Conservation (phyloP, 2,113 vertebrate species). For the Actenoides lindsayi region DNA sequence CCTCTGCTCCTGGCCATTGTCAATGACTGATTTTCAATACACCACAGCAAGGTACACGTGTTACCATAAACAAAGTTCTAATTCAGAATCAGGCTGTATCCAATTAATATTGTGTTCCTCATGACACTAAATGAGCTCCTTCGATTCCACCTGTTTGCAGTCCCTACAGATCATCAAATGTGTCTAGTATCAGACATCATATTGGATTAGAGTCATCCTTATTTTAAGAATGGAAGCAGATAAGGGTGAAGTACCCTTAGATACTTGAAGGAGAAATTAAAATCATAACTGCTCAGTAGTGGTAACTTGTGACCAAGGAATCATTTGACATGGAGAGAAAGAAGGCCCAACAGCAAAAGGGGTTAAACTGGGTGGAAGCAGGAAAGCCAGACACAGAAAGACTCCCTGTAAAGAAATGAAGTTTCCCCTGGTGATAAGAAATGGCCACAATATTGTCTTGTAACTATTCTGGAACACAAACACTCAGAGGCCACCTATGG, state of each 20-base stretch:
- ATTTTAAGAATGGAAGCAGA: not conserved
- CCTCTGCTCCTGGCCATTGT: not conserved
- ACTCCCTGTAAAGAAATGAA: not conserved
- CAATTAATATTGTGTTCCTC: not conserved
- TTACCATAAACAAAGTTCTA: not conserved
- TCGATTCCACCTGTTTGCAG: not conserved
- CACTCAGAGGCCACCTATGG: rapidly evolving
- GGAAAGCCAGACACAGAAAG: not conserved
- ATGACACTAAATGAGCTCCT: not conserved
- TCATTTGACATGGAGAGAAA: not conserved
- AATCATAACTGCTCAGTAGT: not conserved
- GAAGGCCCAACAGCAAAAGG: not conserved
- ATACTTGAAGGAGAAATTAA: not conserved
- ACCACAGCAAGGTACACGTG: not conserved
- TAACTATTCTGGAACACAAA: not conserved
- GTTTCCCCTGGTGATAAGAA: not conserved
- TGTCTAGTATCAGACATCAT: not conserved
- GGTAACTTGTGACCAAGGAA: not conserved
- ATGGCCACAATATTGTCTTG: not conserved
- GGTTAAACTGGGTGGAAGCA: not conserved
- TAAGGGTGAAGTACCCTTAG: not conserved
- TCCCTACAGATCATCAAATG: not conserved
- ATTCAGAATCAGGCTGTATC: not conserved
- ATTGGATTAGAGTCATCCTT: not conserved
- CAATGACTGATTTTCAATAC: not conserved